phyloP scores from a whole-genome alignment of 1,140 invertebrate species.

The Onthophagus taurus region DNA sequence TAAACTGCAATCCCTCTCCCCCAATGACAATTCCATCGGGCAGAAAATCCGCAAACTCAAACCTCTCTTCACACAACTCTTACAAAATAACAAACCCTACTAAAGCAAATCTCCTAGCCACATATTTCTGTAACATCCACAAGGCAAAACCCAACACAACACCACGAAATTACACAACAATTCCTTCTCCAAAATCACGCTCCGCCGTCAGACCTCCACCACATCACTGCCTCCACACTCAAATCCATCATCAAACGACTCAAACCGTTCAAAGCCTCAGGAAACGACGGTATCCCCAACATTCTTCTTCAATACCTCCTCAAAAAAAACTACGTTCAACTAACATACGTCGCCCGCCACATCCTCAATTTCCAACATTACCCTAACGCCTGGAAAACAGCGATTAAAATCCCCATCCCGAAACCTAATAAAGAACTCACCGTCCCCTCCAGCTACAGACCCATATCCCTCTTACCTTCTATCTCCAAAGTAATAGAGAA shows the following conservation, averaged over 20 bases:
- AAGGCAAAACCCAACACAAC: conserved; percentile 1
- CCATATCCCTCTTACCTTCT: conserved; percentile 23
- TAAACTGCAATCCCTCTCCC: not conserved
- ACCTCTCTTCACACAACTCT: too few relatives aligned
- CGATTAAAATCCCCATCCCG: conserved; percentile 31
- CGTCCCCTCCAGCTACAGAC: conserved; percentile 17
- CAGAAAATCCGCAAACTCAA: too few relatives aligned
- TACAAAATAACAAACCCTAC: too few relatives aligned
- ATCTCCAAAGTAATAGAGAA: conserved; percentile 23
- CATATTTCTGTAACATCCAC: not conserved
- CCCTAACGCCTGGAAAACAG: conserved; percentile 32
- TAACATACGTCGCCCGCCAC: conserved; percentile 23
- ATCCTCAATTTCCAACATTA: conserved; percentile 29
- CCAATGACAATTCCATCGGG: too few relatives aligned
- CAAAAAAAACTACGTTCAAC: conserved; percentile 1
- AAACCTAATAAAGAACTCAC: conserved; percentile 30
- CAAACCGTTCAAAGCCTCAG: conserved; percentile 12
- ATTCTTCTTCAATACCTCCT: conserved; percentile 12
- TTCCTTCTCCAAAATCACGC: too few relatives aligned
- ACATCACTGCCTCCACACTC: too few relatives aligned
- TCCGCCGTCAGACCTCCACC: too few relatives aligned
- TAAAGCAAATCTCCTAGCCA: too few relatives aligned
- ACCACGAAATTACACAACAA: too few relatives aligned
- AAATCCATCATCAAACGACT: not conserved
- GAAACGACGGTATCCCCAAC: conserved; percentile 11